Base-by-base conservation (phyloP, 1,140 invertebrate species). In the Papilio xuthus region DNA sequence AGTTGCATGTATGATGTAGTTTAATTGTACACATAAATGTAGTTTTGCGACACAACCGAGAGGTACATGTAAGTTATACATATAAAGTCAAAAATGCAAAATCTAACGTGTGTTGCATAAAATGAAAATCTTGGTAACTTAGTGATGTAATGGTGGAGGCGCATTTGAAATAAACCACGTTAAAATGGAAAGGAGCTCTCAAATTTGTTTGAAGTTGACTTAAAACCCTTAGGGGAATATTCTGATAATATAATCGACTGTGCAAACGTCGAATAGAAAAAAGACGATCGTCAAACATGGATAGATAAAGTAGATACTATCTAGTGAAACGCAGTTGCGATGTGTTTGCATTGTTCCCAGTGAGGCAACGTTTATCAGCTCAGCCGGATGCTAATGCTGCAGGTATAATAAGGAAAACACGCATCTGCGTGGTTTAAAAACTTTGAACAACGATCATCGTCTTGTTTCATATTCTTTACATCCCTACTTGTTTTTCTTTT, bases 291-390 rank as follows among this genome's bases (percentile, higher is more conserved):
- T 50, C 71, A 73, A 73, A 47, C 12, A 50, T 42, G 18, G 32
- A 73, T 23, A 47, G 71, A 50, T 50, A 73, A 73, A 50, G 12
- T 47, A 23, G 42, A 73, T 73, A 18, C 2, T n/a, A n/a, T n/a
- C n/a, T 41, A 23, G 20, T n/a, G 15, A 47, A 23, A 13, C 20
- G 23, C 23, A 42, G 41, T 73, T 44, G 20, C 28, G 53, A 9
- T 44, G 23, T 74, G 53, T 83, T 80, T 79, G 73, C 44, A 79
- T 82, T 86, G 78, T 83, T 78, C 72, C 74, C 80, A 81, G 78
- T 88, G 83, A 81, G 77, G 88, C 83, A 87, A 90, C 69, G 47
- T 44, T 88, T 90, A 89, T 90, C 88, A 86, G 80, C 83, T 83
- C 87, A 82, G 90, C 79, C 87, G 89, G 88, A 90, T 85, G 85